phyloP scores from a whole-genome alignment of 2,888 invertebrate species.

The Ectemnius lituratus region DNA sequence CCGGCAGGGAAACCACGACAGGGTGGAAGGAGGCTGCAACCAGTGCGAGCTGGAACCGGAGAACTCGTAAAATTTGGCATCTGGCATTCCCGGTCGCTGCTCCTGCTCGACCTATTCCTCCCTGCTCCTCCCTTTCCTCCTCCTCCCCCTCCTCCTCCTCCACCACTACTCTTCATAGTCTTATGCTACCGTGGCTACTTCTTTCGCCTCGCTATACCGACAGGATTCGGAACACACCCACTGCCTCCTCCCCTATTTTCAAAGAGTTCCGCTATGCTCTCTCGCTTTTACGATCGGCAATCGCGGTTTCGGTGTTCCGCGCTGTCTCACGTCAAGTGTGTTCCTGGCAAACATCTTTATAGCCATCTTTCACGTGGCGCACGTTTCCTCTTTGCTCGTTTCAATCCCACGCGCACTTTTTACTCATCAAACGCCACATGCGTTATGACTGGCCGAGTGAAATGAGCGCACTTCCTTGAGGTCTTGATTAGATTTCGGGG shows the following conservation, averaged over 20 bases:
- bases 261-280: constrained; percentile 48
- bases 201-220: constrained; percentile 52
- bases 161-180: neutral
- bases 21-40: constrained; percentile 16
- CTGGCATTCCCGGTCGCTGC: constrained; percentile 42
- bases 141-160: constrained; percentile 11
- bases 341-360: constrained; percentile 66
- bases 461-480: too few relatives aligned
- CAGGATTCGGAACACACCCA: constrained; percentile 60
- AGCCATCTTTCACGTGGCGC: constrained; percentile 28
- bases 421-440: neutral
- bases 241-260: constrained; percentile 11
- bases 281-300: constrained; percentile 54
- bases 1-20: constrained; percentile 8
- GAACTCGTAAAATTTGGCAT: constrained; percentile 66
- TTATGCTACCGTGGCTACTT: constrained; percentile 29
- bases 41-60: constrained; percentile 31
- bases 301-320: constrained; percentile 65
- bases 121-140: constrained; percentile 12
- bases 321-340: constrained; percentile 67
- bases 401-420: constrained; percentile 10
- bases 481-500: too few relatives aligned
- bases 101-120: constrained; percentile 27
- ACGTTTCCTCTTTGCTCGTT: constrained; percentile 26
- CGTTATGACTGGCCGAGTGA: too few relatives aligned